Evolutionary conservation across 2,113 vertebrate species (phyloP).

Genomic region (rat (Rattus norvegicus)): GRCr8 NC_086031.1:83204001-83204500

Average conservation of each 20-base stretch:
- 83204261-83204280: background rate
- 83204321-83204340: background rate
- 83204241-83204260: background rate
- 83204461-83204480: background rate
- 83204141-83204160: background rate
- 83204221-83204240: background rate
- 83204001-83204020: background rate
- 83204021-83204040: background rate
- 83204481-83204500: background rate
- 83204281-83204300: fast-evolving
- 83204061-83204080: background rate
- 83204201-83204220: background rate
- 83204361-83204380: background rate
- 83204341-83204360: background rate
- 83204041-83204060: background rate
- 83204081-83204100: background rate
- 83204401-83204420: background rate
- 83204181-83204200: background rate
- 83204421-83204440: background rate
- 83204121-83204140: background rate
- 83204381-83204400: background rate
- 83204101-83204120: background rate
- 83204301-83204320: too few relatives aligned
- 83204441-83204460: background rate
- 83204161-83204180: fast-evolving